phyloP scores from a whole-genome alignment of 1,140 invertebrate genomes.

The Euura saliciscinereae region DNA sequence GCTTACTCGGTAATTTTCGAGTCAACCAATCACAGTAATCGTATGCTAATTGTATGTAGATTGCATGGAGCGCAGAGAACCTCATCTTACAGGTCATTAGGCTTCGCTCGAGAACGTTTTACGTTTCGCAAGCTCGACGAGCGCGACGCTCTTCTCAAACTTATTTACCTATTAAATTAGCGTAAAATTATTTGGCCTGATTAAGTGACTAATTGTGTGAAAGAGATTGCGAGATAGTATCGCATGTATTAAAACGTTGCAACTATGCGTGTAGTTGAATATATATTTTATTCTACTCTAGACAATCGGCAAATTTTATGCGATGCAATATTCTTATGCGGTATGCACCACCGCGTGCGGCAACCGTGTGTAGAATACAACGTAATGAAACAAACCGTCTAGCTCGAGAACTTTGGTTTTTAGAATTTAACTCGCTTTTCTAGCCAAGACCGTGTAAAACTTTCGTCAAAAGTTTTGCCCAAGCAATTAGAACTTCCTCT shows the following conservation, averaged over 20 bases:
- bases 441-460: not conserved
- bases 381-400: not conserved
- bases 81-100: slow-evolving; percentile 45
- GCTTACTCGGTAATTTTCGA: not conserved
- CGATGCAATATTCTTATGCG: not conserved
- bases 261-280: not conserved
- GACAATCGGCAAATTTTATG: too few species aligned
- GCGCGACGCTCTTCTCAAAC: not conserved
- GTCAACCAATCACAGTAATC: slow-evolving; percentile 40
- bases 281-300: too few species aligned
- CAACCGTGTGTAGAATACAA: too few species aligned
- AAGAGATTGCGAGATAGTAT: not conserved
- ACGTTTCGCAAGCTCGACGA: not conserved
- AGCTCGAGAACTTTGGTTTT: not conserved
- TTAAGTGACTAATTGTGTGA: not conserved
- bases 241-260: not conserved
- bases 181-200: not conserved
- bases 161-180: not conserved
- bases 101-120: slow-evolving; percentile 30
- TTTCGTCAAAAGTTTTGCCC: not conserved
- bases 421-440: not conserved
- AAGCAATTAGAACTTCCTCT: slow-evolving; percentile 7
- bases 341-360: not conserved
- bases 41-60: slow-evolving; percentile 60
- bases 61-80: slow-evolving; percentile 51